These are phyloP conservation scores for Zaprionus davidi DNA, from an alignment of 1,140 invertebrate genomes.

Conservation along the genomic window DNA sequence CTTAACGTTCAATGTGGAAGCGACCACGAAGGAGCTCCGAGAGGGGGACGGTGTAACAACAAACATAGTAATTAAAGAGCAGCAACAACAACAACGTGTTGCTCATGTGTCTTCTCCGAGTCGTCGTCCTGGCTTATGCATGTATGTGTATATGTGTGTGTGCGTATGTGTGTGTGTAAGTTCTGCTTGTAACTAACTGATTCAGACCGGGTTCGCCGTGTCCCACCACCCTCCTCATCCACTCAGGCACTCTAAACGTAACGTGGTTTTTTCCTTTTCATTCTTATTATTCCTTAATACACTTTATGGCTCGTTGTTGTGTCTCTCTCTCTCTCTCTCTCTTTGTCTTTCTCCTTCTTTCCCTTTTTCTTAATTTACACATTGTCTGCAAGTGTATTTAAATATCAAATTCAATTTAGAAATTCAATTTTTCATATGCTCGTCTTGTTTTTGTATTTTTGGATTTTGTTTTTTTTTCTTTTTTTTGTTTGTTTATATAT, in stretches of 20 bases:
- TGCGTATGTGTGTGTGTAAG: background rate
- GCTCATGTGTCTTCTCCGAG: too few relatives aligned
- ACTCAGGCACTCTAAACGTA: slow-evolving; percentile 2
- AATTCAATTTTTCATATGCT: slow-evolving; percentile 35
- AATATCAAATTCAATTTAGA: slow-evolving; percentile 48
- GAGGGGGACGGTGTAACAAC: slow-evolving; percentile 2
- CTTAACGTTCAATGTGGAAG: background rate
- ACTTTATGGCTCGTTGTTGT: background rate
- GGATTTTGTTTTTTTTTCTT: slow-evolving; percentile 8
- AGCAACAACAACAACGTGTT: background rate
- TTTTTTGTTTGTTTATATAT: slow-evolving; percentile 30
- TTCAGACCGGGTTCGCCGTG: background rate
- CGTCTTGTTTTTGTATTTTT: slow-evolving; percentile 23
- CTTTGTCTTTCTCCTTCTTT: slow-evolving; percentile 20
- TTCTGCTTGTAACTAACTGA: slow-evolving; percentile 1
- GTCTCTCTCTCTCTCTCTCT: slow-evolving; percentile 1
- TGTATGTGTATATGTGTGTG: background rate
- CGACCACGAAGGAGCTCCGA: background rate
- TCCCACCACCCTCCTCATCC: slow-evolving; percentile 1
- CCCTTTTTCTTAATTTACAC: slow-evolving; percentile 72
- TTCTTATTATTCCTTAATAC: background rate
- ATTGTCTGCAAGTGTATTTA: slow-evolving; percentile 84
- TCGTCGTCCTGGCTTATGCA: background rate
- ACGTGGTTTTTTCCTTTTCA: background rate
- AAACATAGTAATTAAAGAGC: background rate